Conservation (phyloP, 2,113 vertebrate genomes). For the Eurystomus gularis region DNA sequence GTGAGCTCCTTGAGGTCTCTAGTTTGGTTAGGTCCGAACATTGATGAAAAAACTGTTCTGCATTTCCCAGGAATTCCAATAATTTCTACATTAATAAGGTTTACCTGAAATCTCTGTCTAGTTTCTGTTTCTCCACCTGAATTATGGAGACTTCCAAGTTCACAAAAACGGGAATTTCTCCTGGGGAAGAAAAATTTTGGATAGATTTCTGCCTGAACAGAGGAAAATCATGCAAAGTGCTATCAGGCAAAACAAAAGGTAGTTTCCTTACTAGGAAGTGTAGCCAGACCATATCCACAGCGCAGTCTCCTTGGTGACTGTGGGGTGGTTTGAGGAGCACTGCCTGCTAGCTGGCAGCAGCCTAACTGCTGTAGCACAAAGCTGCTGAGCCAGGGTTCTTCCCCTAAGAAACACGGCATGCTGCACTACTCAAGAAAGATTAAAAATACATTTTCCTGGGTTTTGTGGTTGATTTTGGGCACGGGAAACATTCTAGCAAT, state of each 20-base stretch:
- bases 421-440: not conserved
- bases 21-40: not conserved
- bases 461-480: not conserved
- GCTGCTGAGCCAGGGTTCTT: not conserved
- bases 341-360: not conserved
- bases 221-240: not conserved
- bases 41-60: not conserved
- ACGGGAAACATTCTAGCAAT: not conserved
- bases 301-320: not conserved
- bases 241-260: not conserved
- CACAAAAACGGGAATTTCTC: not conserved
- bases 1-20: not conserved
- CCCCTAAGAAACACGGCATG: accelerated
- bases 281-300: not conserved
- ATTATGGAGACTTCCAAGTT: not conserved
- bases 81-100: not conserved
- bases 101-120: not conserved
- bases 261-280: accelerated
- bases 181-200: not conserved
- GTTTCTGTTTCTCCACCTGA: not conserved
- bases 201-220: not conserved
- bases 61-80: not conserved
- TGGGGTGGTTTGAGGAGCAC: not conserved
- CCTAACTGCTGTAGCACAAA: not conserved
- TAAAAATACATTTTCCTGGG: not conserved